Base-by-base conservation (phyloP, 2,113 vertebrate species). In the Malurus elegans region DNA sequence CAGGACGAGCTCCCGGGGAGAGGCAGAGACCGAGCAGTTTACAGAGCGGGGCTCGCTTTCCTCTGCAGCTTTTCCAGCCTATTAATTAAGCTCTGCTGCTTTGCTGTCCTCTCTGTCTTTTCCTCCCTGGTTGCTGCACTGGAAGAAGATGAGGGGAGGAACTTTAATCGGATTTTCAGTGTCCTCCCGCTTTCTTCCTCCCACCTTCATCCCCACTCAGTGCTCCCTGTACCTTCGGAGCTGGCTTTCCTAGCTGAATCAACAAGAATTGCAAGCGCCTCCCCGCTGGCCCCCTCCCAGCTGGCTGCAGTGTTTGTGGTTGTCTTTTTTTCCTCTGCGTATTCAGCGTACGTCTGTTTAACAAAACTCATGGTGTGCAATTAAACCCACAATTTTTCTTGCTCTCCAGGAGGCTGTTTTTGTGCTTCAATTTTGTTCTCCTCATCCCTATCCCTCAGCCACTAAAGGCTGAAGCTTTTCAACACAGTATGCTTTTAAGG, bases 11-110 rank as follows among this genome's bases (percentile, higher is more conserved):
- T 93, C 64, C 73, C 32, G 26, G 28, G 25, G 66, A 32, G 32
- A 79, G 14, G 8, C 1, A 47, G 48, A 71, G 60, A 21, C 14
- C 0, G 1, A 71, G 48, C 20, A 54, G 26, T 8, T 76, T 56
- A 6, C 0, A 0, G 54, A 86, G 50, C 5, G 14, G 76, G 19
- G 15, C 23, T 73, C 8, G 0, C 15, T 61, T 32, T 91, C n/a
- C n/a, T 69, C 54, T 69, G 48, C 25, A 70, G 24, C 45, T 31
- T 50, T 64, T 69, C 54, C 48, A 76, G 57, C 2, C 26, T 24
- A 11, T 60, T 48, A 25, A 64, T 42, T 40, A 36, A 50, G 12
- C 7, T 80, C 42, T 53, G 31, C 2, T 2, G 15, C 31, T 91
- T 90, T 79, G 28, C 29, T 88, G 12, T 70, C 17, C 10, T 12